Conservation (phyloP, 2,888 invertebrate genomes). For the Serrognathus titanus region DNA sequence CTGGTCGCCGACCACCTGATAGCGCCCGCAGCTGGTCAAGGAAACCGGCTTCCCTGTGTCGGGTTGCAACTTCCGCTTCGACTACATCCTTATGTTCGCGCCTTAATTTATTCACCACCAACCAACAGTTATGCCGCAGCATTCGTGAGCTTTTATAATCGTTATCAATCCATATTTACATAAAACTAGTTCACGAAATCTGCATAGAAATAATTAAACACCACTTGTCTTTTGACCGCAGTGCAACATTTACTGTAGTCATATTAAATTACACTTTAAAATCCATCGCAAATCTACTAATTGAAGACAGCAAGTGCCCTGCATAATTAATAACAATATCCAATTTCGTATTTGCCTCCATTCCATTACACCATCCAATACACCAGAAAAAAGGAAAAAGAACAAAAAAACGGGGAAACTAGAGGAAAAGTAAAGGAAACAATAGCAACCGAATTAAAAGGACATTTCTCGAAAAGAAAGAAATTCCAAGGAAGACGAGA, state of each 20-base stretch:
- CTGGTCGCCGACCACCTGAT: constrained; percentile 32
- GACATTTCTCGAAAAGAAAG: too few species aligned
- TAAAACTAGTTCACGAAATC: constrained; percentile 19
- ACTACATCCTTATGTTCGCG: constrained; percentile 18
- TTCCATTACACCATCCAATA: too few species aligned
- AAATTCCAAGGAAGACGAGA: too few species aligned
- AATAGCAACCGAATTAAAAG: too few species aligned
- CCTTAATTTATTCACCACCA: constrained; percentile 13
- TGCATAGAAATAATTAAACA: constrained; percentile 10
- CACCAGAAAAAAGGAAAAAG: too few species aligned
- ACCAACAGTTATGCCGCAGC: constrained; percentile 12
- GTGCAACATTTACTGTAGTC: constrained; percentile 6
- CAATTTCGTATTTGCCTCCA: too few species aligned
- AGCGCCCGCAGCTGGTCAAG: constrained; percentile 28
- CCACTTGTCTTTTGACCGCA: background rate
- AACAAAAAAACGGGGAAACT: too few species aligned
- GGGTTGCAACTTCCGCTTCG: constrained; percentile 29
- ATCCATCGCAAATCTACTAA: too few species aligned
- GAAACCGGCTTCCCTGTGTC: constrained; percentile 21
- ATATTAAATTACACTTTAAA: too few species aligned
- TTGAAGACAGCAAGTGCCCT: too few species aligned
- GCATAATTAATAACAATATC: too few species aligned
- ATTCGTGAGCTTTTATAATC: constrained; percentile 19
- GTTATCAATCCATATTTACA: constrained; percentile 27
- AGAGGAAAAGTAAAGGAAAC: too few species aligned